Evolutionary conservation across 2,797 vertebrate species (phyloP).

Genomic region (Xerus rutilus): DNA sequence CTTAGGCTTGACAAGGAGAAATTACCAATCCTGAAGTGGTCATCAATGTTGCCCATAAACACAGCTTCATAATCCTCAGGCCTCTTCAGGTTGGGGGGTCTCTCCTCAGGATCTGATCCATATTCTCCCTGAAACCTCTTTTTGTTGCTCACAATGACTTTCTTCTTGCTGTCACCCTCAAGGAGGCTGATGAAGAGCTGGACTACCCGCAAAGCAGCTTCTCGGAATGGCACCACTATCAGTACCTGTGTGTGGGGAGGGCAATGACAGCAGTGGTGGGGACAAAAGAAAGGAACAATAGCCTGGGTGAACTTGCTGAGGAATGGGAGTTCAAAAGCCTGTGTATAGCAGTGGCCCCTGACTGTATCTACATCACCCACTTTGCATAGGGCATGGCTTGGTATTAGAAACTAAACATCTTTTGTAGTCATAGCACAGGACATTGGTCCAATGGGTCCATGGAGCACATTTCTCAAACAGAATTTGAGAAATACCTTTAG

Average conservation of each 20-base stretch:
- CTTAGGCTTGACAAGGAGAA: not conserved
- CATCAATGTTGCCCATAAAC: conserved; percentile 97
- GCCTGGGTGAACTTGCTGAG: not conserved
- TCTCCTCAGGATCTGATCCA: conserved; percentile 91
- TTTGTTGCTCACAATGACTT: conserved; percentile 96
- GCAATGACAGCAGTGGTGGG: not conserved
- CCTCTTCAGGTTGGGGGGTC: conserved; percentile 91
- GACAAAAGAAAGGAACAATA: not conserved
- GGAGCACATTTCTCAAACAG: not conserved
- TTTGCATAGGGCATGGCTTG: not conserved
- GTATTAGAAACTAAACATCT: not conserved
- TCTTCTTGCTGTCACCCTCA: conserved; percentile 92
- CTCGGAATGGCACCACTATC: conserved; percentile 96
- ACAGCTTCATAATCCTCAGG: conserved; percentile 96
- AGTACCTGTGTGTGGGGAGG: conserved; percentile 90
- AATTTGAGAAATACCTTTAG: not conserved
- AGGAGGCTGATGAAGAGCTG: conserved; percentile 94
- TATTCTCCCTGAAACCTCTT: conserved; percentile 97
- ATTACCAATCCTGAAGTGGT: conserved; percentile 98
- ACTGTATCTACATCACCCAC: accelerated
- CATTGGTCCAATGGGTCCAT: not conserved
- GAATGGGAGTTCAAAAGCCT: not conserved
- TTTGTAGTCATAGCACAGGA: not conserved
- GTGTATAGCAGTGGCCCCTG: accelerated
- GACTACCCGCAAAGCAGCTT: conserved; percentile 92